phyloP scores from a whole-genome alignment of 1,140 invertebrate species.

The Saxidomus purpurata region DNA sequence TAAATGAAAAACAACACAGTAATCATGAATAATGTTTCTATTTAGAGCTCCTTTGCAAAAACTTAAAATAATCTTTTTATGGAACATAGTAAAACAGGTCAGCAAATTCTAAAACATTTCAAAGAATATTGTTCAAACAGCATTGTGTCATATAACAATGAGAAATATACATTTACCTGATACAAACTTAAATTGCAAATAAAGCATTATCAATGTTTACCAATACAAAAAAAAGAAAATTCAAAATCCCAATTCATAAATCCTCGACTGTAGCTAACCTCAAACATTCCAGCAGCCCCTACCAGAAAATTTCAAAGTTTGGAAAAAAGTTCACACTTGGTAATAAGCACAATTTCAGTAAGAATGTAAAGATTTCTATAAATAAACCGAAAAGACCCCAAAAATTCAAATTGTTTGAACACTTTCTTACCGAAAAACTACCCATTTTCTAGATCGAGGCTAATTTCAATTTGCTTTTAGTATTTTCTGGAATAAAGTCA shows the following conservation, averaged over 20 bases:
- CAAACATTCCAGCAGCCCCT: too few species aligned
- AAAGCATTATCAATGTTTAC: constrained; percentile 1
- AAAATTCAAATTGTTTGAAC: too few species aligned
- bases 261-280: background rate
- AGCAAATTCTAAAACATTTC: constrained; percentile 22
- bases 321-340: too few species aligned
- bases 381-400: too few species aligned
- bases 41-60: constrained; percentile 39
- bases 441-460: too few species aligned
- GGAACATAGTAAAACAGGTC: constrained; percentile 34
- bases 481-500: too few species aligned
- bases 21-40: constrained; percentile 47
- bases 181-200: background rate
- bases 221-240: background rate
- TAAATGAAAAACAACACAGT: background rate
- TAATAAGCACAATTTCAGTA: too few species aligned
- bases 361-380: too few species aligned
- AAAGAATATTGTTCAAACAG: constrained; percentile 32
- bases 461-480: too few species aligned
- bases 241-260: background rate
- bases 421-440: too few species aligned
- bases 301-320: too few species aligned
- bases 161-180: background rate
- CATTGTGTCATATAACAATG: constrained; percentile 14
- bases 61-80: constrained; percentile 46